Conservation (phyloP, 2,888 invertebrate species). For the Drosophila mayaguana region DNA sequence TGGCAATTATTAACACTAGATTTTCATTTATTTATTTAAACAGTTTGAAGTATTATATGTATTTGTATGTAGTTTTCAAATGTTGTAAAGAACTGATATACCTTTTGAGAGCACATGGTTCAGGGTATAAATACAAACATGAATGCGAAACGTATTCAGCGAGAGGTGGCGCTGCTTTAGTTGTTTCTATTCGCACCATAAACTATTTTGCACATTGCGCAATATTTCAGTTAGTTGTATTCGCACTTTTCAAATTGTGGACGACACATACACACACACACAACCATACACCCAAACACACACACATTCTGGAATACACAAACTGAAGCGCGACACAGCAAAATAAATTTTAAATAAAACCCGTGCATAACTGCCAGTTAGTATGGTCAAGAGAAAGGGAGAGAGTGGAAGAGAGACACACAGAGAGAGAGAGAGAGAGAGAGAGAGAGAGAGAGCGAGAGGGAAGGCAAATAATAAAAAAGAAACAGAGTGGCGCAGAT, state of each 20-base stretch:
- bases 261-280: conserved; percentile 43
- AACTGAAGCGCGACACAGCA: conserved; percentile 25
- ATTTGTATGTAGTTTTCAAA: not conserved
- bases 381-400: conserved; percentile 13
- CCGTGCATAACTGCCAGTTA: conserved; percentile 56
- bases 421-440: not conserved
- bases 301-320: conserved; percentile 14
- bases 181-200: conserved; percentile 63
- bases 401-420: not conserved
- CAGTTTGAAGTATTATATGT: not conserved
- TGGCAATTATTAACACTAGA: not conserved
- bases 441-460: not conserved
- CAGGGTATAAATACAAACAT: conserved; percentile 45
- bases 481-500: conserved; percentile 29
- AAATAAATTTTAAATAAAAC: conserved; percentile 72
- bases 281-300: conserved; percentile 22
- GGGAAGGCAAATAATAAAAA: not conserved
- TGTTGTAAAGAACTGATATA: not conserved
- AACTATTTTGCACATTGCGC: conserved; percentile 78
- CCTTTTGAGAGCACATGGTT: not conserved
- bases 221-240: conserved; percentile 72
- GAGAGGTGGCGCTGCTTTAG: conserved; percentile 45
- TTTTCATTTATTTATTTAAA: not conserved
- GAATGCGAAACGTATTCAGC: conserved; percentile 42
- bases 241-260: conserved; percentile 77